phyloP scores from a whole-genome alignment of 2,888 invertebrate species.

The Microplitis deprimator region DNA sequence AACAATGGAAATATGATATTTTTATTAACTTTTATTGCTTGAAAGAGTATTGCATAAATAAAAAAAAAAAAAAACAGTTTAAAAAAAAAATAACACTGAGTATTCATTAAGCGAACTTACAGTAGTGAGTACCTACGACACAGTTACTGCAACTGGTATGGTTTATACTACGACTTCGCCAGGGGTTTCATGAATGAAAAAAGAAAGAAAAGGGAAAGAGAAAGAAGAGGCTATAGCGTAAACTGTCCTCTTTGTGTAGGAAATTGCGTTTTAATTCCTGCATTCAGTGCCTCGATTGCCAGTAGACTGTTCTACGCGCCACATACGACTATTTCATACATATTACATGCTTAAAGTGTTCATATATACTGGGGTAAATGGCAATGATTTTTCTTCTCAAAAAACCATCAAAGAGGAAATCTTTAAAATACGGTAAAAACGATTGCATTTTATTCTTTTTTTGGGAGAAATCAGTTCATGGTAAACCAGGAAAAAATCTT shows the following conservation, averaged over 20 bases:
- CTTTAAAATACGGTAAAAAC: background rate
- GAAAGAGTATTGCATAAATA: background rate
- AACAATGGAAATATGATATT: constrained; percentile 27
- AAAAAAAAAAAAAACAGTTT: constrained; percentile 29
- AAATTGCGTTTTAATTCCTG: constrained; percentile 71
- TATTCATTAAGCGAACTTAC: constrained; percentile 67
- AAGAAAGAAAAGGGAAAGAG: constrained; percentile 48
- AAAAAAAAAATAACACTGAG: constrained; percentile 39
- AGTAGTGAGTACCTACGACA: constrained; percentile 23
- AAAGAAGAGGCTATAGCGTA: constrained; percentile 60
- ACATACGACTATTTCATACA: constrained; percentile 62
- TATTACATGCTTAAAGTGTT: constrained; percentile 60
- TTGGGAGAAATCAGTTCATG: background rate
- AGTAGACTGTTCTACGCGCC: constrained; percentile 57
- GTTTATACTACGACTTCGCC: background rate
- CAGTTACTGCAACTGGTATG: background rate
- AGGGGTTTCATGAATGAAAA: background rate
- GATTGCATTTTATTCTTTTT: background rate
- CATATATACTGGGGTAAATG: constrained; percentile 20
- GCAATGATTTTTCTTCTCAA: constrained; percentile 32
- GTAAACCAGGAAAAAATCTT: no score
- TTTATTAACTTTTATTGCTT: background rate
- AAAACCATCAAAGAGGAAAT: constrained; percentile 9
- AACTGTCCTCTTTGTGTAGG: constrained; percentile 69
- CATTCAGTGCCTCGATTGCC: constrained; percentile 64